Percentiles rank a stretch among this genome's conserved stretches.
Conservation (phyloP, 1,140 invertebrate genomes). For the Listronotus oregonensis region DNA sequence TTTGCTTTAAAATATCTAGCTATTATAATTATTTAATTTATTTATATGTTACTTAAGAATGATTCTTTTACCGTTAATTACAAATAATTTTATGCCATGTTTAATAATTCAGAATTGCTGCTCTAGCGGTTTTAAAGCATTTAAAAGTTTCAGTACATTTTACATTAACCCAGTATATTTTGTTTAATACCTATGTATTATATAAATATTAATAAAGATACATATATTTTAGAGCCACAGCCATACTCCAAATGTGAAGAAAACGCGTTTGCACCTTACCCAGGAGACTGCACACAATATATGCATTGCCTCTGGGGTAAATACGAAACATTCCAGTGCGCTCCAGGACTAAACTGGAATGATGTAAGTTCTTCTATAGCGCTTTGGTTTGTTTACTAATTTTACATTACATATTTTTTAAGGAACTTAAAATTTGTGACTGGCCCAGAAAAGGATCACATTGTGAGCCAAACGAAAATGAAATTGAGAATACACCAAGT, state of each 20-base stretch:
- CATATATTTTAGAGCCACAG: slow-evolving; percentile 46
- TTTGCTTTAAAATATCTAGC: no score
- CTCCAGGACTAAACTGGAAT: slow-evolving; percentile 79
- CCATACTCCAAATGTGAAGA: slow-evolving; percentile 62
- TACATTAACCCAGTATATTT: no score
- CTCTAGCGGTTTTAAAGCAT: no score
- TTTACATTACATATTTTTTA: slow-evolving; percentile 7
- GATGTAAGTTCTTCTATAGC: slow-evolving; percentile 56
- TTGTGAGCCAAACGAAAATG: slow-evolving; percentile 58
- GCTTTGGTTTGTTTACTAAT: not conserved
- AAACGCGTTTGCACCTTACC: slow-evolving; percentile 61
- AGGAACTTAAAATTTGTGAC: slow-evolving; percentile 70
- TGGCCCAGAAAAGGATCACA: slow-evolving; percentile 77
- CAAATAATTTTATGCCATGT: no score
- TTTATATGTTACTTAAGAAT: no score
- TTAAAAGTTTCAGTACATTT: no score
- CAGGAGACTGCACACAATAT: slow-evolving; percentile 75
- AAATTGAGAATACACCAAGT: slow-evolving; percentile 33
- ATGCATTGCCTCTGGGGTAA: slow-evolving; percentile 79
- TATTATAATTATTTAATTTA: no score
- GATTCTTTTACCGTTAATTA: no score
- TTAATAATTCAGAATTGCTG: no score
- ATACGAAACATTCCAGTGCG: slow-evolving; percentile 72
- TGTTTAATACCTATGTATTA: no score
- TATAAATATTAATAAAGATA: no score